phyloP scores from a whole-genome alignment of 1,140 invertebrate species.

The Ips typographus region DNA sequence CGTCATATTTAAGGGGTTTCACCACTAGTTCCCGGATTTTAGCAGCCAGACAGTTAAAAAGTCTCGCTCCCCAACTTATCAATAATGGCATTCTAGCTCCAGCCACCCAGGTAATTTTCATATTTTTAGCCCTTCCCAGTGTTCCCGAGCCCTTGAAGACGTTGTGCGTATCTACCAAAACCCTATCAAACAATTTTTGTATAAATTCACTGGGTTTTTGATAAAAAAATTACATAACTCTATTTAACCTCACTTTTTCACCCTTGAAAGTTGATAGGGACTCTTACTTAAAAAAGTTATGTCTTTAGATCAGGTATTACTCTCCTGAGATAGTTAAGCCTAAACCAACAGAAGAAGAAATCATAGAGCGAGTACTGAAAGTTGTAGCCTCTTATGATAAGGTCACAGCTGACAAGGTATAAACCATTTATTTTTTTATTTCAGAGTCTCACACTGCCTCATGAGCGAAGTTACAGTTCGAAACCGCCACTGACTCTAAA shows the following conservation, averaged over 20 bases:
- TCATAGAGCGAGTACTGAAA: constrained; percentile 74
- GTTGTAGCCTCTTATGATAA: constrained; percentile 79
- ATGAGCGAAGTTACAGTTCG: constrained; percentile 69
- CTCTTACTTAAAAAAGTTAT: constrained; percentile 12
- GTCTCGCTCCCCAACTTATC: background rate
- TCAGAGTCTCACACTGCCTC: constrained; percentile 61
- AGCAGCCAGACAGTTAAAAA: background rate
- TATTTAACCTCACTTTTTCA: constrained; percentile 43
- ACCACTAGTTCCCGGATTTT: constrained; percentile 34
- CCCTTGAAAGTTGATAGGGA: background rate
- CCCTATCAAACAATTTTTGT: too few relatives aligned
- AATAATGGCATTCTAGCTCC: background rate
- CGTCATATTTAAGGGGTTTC: constrained; percentile 33
- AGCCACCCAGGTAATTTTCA: too few relatives aligned
- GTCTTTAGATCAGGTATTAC: constrained; percentile 44
- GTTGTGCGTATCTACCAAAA: too few relatives aligned
- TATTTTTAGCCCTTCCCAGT: too few relatives aligned
- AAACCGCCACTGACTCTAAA: constrained; percentile 76
- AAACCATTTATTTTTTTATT: constrained; percentile 59
- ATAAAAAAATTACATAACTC: constrained; percentile 43
- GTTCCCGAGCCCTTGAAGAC: too few relatives aligned
- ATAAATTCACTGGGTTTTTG: background rate
- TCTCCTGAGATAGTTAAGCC: constrained; percentile 45
- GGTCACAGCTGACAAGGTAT: constrained; percentile 75
- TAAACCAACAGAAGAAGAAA: constrained; percentile 57